Evolutionary conservation across 2,797 vertebrate genomes (phyloP).

Genomic region (Eulemur mongoz): DNA sequence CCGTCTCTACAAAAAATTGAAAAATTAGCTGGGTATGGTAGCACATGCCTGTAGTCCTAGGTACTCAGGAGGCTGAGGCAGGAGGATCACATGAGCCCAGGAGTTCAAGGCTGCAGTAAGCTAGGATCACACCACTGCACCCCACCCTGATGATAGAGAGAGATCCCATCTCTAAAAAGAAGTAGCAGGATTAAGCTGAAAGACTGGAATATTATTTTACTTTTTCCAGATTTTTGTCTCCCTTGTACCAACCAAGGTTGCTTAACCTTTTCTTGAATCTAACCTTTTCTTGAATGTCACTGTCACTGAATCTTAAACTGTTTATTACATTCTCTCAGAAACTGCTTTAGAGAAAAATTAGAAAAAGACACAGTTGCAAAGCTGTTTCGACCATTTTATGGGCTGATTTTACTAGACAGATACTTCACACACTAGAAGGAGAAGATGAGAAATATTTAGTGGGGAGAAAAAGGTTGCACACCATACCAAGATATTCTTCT

Average conservation of each 20-base stretch:
- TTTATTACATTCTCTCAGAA: not conserved
- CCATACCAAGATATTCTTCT: conserved; percentile 5
- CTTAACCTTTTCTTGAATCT: conserved; percentile 14
- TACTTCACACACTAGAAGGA: not conserved
- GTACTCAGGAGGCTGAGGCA: not conserved
- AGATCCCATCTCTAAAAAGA: not conserved
- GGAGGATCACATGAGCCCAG: not conserved
- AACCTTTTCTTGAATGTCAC: not conserved
- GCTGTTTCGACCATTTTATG: not conserved
- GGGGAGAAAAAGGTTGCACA: not conserved
- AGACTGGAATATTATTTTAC: not conserved
- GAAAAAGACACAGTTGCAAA: not conserved
- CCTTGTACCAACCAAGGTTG: not conserved
- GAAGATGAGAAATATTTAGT: not conserved
- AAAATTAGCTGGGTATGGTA: not conserved
- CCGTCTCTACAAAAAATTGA: not conserved
- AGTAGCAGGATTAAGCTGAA: not conserved
- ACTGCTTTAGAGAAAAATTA: not conserved
- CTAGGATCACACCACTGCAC: not conserved
- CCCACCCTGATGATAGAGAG: not conserved
- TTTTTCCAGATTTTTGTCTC: not conserved
- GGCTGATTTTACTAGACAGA: not conserved
- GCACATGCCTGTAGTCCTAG: not conserved
- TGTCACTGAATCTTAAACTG: not conserved
- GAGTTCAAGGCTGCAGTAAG: too few species aligned